Evolutionary conservation across 2,797 vertebrate genomes (phyloP).

Genomic region (Decapterus maruadsi): DNA sequence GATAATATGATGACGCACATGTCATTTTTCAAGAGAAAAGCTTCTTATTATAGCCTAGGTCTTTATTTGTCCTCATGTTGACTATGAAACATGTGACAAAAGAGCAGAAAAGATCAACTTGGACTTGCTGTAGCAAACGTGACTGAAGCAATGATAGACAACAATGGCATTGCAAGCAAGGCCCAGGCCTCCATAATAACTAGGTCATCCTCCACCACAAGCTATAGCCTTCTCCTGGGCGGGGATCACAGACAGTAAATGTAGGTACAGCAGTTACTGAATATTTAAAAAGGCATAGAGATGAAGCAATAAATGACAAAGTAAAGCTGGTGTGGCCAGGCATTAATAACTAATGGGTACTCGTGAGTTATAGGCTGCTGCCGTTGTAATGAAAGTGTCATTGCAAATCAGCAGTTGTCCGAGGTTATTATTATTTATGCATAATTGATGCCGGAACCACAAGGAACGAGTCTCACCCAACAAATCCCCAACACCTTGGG

Average conservation of each 20-base stretch:
- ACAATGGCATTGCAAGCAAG: constrained; percentile 68
- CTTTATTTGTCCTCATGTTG: background rate
- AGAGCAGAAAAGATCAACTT: constrained; percentile 25
- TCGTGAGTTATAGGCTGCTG: constrained; percentile 87
- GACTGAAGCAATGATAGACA: constrained; percentile 45
- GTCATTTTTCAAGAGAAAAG: background rate
- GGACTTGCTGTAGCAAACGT: constrained; percentile 36
- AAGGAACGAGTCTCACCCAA: constrained; percentile 80
- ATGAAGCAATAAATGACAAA: constrained; percentile 91
- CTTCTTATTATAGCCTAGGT: background rate
- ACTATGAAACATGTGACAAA: constrained; percentile 11
- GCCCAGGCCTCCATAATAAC: constrained; percentile 67
- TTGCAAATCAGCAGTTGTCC: constrained; percentile 91
- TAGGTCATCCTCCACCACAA: constrained; percentile 76
- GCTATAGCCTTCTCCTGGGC: constrained; percentile 74
- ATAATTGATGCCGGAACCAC: constrained; percentile 88
- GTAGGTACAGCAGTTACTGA: constrained; percentile 89
- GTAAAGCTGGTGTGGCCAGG: constrained; percentile 87
- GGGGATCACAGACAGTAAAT: constrained; percentile 87
- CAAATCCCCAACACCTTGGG: constrained; percentile 79
- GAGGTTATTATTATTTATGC: constrained; percentile 92
- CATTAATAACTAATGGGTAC: constrained; percentile 90
- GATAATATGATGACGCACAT: background rate
- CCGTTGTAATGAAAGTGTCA: constrained; percentile 90
- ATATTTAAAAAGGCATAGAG: constrained; percentile 90